phyloP scores from a whole-genome alignment of 2,888 invertebrate genomes.

The Lordiphosa fenestrarum region DNA sequence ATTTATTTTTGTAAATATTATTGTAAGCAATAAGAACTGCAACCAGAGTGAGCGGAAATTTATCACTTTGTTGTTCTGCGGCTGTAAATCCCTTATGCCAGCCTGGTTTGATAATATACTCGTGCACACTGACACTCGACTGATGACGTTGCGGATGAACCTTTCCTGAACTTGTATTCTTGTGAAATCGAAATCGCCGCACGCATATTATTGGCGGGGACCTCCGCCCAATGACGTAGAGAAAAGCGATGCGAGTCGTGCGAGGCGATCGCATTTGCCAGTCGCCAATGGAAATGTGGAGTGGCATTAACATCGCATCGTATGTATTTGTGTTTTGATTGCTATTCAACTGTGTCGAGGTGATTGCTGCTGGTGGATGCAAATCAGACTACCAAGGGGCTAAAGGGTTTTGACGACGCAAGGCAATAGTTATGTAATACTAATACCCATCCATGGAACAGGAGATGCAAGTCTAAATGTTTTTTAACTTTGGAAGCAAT shows the following conservation, averaged over 20 bases:
- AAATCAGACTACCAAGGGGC: no score
- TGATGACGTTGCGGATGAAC: slow-evolving; percentile 1
- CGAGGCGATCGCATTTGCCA: slow-evolving; percentile 1
- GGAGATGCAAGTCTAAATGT: no score
- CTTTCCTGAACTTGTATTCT: slow-evolving; percentile 4
- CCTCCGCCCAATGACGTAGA: slow-evolving; percentile 4
- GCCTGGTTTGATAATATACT: neutral
- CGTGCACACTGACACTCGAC: neutral
- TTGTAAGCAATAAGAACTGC: slow-evolving; percentile 17
- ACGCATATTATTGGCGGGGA: neutral
- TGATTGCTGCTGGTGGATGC: slow-evolving; percentile 1
- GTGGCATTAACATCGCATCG: slow-evolving; percentile 3
- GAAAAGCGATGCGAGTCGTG: neutral
- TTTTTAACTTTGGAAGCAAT: no score
- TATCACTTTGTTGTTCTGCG: slow-evolving; percentile 28
- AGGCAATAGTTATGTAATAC: no score
- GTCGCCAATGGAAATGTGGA: neutral
- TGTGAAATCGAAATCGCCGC: slow-evolving; percentile 2
- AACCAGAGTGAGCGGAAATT: slow-evolving; percentile 11
- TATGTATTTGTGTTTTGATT: slow-evolving; percentile 2
- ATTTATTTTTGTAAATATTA: slow-evolving; percentile 38
- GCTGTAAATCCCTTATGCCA: slow-evolving; percentile 3
- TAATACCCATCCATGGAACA: no score
- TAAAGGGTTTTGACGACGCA: no score
- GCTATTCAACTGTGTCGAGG: slow-evolving; percentile 12